Evolutionary conservation across 2,888 invertebrate genomes (phyloP), one percentile per base, ranked within the genome.

Genomic region (Nowickia ferox): DNA sequence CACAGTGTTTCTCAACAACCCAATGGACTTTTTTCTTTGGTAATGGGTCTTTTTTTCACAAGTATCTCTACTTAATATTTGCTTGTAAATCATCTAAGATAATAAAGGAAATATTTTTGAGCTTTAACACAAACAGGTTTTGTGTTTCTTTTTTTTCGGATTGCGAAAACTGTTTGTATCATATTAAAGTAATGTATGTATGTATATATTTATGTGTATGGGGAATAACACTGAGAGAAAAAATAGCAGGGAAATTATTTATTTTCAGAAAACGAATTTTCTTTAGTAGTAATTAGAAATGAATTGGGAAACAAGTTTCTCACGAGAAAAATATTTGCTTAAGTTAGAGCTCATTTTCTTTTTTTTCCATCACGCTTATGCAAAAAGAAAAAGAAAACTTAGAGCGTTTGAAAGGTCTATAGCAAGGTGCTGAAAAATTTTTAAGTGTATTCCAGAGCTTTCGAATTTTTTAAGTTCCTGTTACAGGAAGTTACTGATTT

Each of bases 111-210:
- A 84, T 81, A 76, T 61, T 81, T 84, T 40, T 72, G 51, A 61
- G 72, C 55, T 77, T 68, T 77, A 80, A 66, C 53, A 66, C 59
- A 80, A 80, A 76, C 84, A 68, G 76, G 84, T 80, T 81, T 84
- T 72, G 38, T 13, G 72, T 76, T 77, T 81, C 79, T 72, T 48
- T 13, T 55, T 55, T 68, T 40, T 53, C 78, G 30, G 38, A 17
- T 17, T 22, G 46, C n/a, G 44, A 30, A 68, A 77, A 59, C 22
- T 51, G 46, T 42, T 61, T 44, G 22, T 57, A 59, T 57, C 19
- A 61, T 53, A 44, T 17, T 53, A 13, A 65, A 57, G 9, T 19
- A 17, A 63, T 5, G 17, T 59, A 17, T 19, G 30, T 6, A 30
- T 30, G 30, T 5, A 30, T 30, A 0, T 30, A 6, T 30, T 30